A percentile compares a stretch with the other conserved stretches of the same genome.
Evolutionary conservation across 2,113 vertebrate species (phyloP).

Genomic region (Salvelinus sp.): DNA sequence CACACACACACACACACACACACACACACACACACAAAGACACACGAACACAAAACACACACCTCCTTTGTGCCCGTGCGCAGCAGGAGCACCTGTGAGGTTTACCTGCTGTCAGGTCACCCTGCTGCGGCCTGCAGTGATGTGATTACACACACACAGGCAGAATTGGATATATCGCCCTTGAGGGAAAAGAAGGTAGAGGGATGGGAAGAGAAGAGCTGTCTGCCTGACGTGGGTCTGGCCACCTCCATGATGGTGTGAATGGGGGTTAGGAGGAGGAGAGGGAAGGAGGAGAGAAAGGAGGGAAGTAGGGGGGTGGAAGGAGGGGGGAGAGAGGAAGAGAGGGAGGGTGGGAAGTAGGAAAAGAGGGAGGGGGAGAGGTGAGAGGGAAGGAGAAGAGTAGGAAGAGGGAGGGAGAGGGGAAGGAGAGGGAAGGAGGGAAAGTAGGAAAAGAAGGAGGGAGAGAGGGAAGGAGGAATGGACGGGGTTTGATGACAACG

Average conservation of each 20-base stretch:
- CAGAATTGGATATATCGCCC: slow-evolving; percentile 73
- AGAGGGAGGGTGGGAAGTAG: neutral
- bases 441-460: no score
- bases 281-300: neutral
- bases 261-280: neutral
- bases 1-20: slow-evolving; percentile 12
- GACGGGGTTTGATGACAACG: neutral
- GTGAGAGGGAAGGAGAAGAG: neutral
- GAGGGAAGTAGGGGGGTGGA: neutral
- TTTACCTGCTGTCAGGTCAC: slow-evolving; percentile 75
- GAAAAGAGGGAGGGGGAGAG: neutral
- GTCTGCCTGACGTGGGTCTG: slow-evolving; percentile 30
- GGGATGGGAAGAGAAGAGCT: slow-evolving; percentile 27
- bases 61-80: no score
- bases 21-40: slow-evolving; percentile 69
- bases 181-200: slow-evolving; percentile 38
- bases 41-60: no score
- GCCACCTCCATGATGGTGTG: slow-evolving; percentile 8
- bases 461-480: neutral
- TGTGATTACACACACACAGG: slow-evolving; percentile 76
- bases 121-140: slow-evolving; percentile 67
- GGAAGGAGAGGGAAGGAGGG: neutral
- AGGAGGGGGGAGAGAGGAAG: neutral
- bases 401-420: neutral
- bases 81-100: slow-evolving; percentile 34